These are phyloP conservation scores for Eristalis tenax DNA, from an alignment of 2,888 invertebrate genomes.

Conservation along the genomic window DNA sequence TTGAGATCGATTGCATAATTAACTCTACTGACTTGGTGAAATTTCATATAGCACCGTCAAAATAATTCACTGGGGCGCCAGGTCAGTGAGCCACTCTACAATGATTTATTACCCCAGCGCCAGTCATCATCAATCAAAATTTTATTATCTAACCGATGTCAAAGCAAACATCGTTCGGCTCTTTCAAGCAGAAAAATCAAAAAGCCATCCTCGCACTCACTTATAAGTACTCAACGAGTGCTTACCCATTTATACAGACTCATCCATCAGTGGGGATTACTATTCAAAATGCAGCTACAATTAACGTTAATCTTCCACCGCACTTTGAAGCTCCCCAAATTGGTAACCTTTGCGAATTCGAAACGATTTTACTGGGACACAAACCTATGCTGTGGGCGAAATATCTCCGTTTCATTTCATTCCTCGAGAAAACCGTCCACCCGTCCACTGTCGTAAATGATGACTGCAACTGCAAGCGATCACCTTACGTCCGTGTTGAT, in stretches of 20 bases:
- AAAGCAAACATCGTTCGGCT: conserved; percentile 52
- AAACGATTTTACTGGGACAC: background rate
- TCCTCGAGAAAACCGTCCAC: conserved; percentile 24
- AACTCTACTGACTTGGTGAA: conserved; percentile 20
- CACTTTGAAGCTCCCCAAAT: conserved; percentile 10
- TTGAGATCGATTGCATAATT: conserved; percentile 38
- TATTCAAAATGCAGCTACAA: conserved; percentile 18
- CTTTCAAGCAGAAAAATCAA: conserved; percentile 21
- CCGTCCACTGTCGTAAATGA: conserved; percentile 24
- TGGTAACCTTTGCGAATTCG: background rate
- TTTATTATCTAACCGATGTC: conserved; percentile 50
- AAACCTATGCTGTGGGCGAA: background rate
- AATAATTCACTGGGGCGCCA: conserved; percentile 12
- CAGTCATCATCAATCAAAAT: conserved; percentile 49
- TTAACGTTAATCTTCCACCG: conserved; percentile 24
- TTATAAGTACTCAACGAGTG: background rate
- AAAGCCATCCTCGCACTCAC: conserved; percentile 15
- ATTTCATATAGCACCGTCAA: background rate
- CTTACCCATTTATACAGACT: conserved; percentile 3
- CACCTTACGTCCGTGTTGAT: conserved; percentile 54
- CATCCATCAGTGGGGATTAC: conserved; percentile 38
- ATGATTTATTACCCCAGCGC: conserved; percentile 53
- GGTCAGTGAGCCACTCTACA: conserved; percentile 43
- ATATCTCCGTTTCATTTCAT: background rate
- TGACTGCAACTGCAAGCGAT: conserved; percentile 46